Evolutionary conservation across 2,797 vertebrate species (phyloP).

Genomic region (Labeo calbasu): DNA sequence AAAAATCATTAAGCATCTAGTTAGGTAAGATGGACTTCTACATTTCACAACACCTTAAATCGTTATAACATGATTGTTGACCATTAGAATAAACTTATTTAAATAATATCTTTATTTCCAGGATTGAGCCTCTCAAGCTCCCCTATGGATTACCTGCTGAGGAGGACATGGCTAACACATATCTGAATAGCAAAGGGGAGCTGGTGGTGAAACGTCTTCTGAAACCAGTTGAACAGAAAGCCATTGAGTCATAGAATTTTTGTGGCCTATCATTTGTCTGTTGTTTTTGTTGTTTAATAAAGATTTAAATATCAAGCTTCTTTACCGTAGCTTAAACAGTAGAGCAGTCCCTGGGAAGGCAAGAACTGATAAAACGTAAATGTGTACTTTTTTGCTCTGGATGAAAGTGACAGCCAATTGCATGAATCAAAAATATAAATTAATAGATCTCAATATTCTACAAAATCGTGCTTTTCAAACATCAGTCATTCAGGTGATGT

Average conservation of each 20-base stretch:
- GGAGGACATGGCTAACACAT: conserved; percentile 85
- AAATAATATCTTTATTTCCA: conserved; percentile 61
- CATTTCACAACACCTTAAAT: background rate
- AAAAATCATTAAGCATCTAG: conserved; percentile 91
- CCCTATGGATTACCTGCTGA: conserved; percentile 90
- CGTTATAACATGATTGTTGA: background rate
- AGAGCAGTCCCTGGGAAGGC: background rate
- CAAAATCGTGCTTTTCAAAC: background rate
- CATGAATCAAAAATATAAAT: background rate
- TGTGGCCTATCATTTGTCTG: background rate
- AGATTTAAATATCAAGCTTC: background rate
- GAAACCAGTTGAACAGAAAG: conserved; percentile 76
- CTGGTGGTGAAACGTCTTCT: conserved; percentile 81
- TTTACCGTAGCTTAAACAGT: background rate
- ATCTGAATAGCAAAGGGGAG: conserved; percentile 88
- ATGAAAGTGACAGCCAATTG: background rate
- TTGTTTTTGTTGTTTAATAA: conserved; percentile 37
- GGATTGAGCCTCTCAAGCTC: conserved; percentile 89
- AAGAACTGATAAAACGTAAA: background rate
- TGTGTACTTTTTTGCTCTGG: background rate
- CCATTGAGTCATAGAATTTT: conserved; percentile 71
- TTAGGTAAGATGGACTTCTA: conserved; percentile 82
- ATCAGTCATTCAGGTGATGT: background rate
- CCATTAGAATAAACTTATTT: background rate
- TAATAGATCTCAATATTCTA: background rate